Conservation (phyloP, 2,888 invertebrate species). For the Chromoteleia sp. region DNA sequence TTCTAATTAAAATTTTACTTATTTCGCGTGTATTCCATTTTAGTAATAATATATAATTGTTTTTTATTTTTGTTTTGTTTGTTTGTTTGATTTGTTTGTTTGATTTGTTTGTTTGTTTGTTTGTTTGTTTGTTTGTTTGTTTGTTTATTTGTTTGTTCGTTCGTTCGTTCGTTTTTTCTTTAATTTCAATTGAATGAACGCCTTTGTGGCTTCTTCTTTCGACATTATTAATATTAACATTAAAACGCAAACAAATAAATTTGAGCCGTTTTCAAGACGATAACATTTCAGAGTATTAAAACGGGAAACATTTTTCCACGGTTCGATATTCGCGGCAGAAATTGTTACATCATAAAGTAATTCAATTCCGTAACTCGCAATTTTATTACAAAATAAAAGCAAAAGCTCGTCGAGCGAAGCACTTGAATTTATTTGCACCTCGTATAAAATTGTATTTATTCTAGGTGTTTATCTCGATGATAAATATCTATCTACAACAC, state of each 20-base stretch:
- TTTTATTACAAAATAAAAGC: constrained; percentile 62
- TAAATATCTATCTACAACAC: constrained; percentile 69
- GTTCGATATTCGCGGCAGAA: constrained; percentile 49
- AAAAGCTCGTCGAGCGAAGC: constrained; percentile 59
- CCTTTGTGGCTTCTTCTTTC: constrained; percentile 15
- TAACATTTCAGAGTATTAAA: constrained; percentile 51
- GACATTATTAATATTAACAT: constrained; percentile 10
- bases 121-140: no score
- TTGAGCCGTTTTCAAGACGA: constrained; percentile 30
- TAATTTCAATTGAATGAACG: not conserved
- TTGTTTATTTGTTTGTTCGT: no score
- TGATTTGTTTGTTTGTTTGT: not conserved
- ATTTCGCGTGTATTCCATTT: not conserved
- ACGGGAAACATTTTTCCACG: constrained; percentile 51
- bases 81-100: not conserved
- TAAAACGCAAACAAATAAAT: constrained; percentile 41
- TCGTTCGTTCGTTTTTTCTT: not conserved
- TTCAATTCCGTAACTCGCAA: constrained; percentile 61
- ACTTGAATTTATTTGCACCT: constrained; percentile 70
- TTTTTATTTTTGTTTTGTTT: not conserved
- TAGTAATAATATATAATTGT: not conserved
- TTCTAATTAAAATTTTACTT: constrained; percentile 30
- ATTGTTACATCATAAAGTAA: constrained; percentile 67
- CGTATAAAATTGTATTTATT: constrained; percentile 70
- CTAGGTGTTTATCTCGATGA: constrained; percentile 66